phyloP scores from a whole-genome alignment of 2,797 vertebrate genomes.

The Meda fulgida region DNA sequence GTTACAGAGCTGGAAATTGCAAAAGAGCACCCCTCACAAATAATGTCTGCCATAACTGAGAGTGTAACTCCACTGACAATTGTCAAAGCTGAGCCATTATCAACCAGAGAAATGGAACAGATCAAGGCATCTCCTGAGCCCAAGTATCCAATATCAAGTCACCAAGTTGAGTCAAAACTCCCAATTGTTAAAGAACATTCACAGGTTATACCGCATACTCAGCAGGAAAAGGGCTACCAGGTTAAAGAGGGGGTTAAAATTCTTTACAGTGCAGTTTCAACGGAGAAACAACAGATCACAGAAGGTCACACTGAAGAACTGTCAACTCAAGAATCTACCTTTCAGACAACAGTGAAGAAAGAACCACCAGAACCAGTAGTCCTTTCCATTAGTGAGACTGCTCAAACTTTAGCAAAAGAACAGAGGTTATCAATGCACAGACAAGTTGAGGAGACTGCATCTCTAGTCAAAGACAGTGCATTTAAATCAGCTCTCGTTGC shows the following conservation, averaged over 20 bases:
- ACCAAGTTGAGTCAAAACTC: slow-evolving; percentile 76
- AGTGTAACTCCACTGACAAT: slow-evolving; percentile 75
- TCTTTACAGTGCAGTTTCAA: slow-evolving; percentile 77
- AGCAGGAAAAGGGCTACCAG: slow-evolving; percentile 75
- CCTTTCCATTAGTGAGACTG: slow-evolving; percentile 74
- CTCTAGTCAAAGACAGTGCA: slow-evolving; percentile 69
- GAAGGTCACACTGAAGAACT: slow-evolving; percentile 75
- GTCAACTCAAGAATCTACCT: slow-evolving; percentile 68
- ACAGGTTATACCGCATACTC: slow-evolving; percentile 67
- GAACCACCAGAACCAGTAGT: slow-evolving; percentile 66
- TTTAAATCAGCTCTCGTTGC: slow-evolving; percentile 71
- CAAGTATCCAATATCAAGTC: slow-evolving; percentile 75
- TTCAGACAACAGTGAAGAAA: slow-evolving; percentile 64
- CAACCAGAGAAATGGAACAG: slow-evolving; percentile 62
- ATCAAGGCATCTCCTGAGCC: slow-evolving; percentile 71
- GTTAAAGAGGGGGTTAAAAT: slow-evolving; percentile 82
- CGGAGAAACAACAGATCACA: slow-evolving; percentile 72
- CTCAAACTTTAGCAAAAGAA: slow-evolving; percentile 76
- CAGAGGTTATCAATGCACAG: slow-evolving; percentile 61
- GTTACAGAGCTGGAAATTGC: slow-evolving; percentile 68
- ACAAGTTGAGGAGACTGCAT: slow-evolving; percentile 70
- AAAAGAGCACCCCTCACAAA: slow-evolving; percentile 69
- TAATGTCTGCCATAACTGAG: slow-evolving; percentile 78
- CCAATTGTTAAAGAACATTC: slow-evolving; percentile 79
- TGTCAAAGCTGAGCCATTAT: slow-evolving; percentile 68